phyloP scores from a whole-genome alignment of 2,888 invertebrate species.

The Dicycla oo region DNA sequence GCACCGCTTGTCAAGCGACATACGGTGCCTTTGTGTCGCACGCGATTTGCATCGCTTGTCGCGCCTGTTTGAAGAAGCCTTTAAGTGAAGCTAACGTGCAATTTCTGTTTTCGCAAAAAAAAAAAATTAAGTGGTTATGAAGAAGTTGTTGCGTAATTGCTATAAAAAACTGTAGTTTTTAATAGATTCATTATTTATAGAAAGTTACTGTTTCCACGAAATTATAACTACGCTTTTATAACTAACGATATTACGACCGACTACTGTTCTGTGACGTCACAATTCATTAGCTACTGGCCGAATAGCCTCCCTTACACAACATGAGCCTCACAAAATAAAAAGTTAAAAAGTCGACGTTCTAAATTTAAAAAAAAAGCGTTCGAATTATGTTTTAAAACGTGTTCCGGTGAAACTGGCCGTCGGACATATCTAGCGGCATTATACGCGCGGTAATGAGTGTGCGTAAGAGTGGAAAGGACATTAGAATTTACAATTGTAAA shows the following conservation, averaged over 20 bases:
- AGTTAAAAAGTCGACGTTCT: conserved; percentile 86
- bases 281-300: conserved; percentile 53
- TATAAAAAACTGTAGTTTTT: conserved; percentile 15
- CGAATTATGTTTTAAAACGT: conserved; percentile 91
- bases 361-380: conserved; percentile 86
- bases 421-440: conserved; percentile 89
- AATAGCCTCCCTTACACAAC: conserved; percentile 53
- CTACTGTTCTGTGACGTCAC: conserved; percentile 49
- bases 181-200: conserved; percentile 20
- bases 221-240: conserved; percentile 1
- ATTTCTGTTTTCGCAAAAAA: conserved; percentile 14
- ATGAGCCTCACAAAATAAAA: conserved; percentile 69
- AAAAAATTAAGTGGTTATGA: background rate
- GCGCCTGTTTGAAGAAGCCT: no score
- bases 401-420: conserved; percentile 90
- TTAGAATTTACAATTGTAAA: conserved; percentile 43
- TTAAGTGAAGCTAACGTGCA: background rate
- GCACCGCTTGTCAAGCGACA: no score
- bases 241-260: background rate
- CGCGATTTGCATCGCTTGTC: no score
- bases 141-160: conserved; percentile 14
- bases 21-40: no score
- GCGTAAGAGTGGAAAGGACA: conserved; percentile 77
- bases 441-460: conserved; percentile 88
- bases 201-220: conserved; percentile 21